These are phyloP conservation scores for Kradibia gibbosae DNA, from an alignment of 1,140 invertebrate species.

Conservation along the genomic window DNA sequence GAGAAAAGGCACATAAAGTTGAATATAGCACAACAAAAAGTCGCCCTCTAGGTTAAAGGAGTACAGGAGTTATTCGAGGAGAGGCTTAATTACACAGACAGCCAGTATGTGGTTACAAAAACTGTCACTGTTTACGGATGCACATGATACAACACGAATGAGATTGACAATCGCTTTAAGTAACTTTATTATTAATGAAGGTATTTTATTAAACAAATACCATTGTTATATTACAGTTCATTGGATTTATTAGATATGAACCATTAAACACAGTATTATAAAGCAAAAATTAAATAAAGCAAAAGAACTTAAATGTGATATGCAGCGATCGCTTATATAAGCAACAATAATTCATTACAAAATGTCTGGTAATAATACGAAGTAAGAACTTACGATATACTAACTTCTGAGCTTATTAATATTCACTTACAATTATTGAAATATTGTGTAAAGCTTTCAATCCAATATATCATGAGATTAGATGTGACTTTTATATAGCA, in stretches of 20 bases:
- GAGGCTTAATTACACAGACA: constrained; percentile 1
- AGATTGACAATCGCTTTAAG: not conserved
- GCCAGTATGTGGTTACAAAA: not conserved
- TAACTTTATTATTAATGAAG: not conserved
- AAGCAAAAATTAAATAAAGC: too few relatives aligned
- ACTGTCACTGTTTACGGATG: not conserved
- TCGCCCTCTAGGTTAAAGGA: not conserved
- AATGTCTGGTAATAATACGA: not conserved
- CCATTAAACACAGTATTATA: too few relatives aligned
- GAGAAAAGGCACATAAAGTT: too few relatives aligned
- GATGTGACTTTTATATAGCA: not conserved
- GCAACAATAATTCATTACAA: not conserved
- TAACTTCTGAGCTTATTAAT: not conserved
- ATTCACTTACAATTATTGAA: not conserved
- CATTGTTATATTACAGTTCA: too few relatives aligned
- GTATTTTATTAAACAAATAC: not conserved
- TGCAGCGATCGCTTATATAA: not conserved
- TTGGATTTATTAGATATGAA: too few relatives aligned
- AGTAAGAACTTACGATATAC: not conserved
- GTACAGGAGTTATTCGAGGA: not conserved
- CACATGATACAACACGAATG: not conserved
- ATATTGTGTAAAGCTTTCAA: too few relatives aligned
- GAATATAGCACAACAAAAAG: not conserved
- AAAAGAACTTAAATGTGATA: too few relatives aligned
- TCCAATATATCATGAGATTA: not conserved